Evolutionary conservation across 1,140 invertebrate genomes (phyloP), one percentile per base, ranked within the genome.

Genomic region (Drosophila parabipectinata): DNA sequence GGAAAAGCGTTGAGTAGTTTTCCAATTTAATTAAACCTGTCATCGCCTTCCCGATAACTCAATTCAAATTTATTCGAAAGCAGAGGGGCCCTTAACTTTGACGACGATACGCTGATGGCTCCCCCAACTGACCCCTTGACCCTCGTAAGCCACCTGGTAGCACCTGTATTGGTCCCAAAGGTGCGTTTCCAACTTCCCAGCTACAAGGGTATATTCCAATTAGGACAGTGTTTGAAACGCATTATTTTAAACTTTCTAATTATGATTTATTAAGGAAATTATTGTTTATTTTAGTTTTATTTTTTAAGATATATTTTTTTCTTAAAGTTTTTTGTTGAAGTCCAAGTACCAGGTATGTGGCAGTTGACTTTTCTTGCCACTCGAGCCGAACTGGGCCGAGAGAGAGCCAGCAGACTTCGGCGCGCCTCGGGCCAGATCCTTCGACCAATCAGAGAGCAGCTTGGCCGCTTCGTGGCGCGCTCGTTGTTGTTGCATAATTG

Each of bases 401-500:
- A 73, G 71, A 73, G 56, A 7, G 10, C 9, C 37, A 47, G 8
- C 26, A 4, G 48, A 28, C 69, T 69, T 85, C 81, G 81, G 77
- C 32, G 60, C 24, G 18, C 39, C 15, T 72, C 56, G 45, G 53
- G 52, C 30, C 5, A 52, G 41, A 72, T 87, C 74, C 69, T 77
- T 67, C 45, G 48, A 72, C 81, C 81, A 85, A 85, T 85, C 81
- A 87, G 69, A 81, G 68, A 59, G 51, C 71, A 32, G 62, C 72
- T 51, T 52, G 24, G n/a, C 18, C 15, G 30, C 73, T 75, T 76
- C 73, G 73, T 52, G 72, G 30, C 56, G 64, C 45, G 51, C 58
- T 57, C 61, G 68, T 58, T 82, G 73, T 80, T 67, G 78, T 85
- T 85, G 81, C 81, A 80, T 85, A 81, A 85, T 84, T 37, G 34